Evolutionary conservation across 2,113 vertebrate species (phyloP).

Genomic region (Meriones unguiculatus): DNA sequence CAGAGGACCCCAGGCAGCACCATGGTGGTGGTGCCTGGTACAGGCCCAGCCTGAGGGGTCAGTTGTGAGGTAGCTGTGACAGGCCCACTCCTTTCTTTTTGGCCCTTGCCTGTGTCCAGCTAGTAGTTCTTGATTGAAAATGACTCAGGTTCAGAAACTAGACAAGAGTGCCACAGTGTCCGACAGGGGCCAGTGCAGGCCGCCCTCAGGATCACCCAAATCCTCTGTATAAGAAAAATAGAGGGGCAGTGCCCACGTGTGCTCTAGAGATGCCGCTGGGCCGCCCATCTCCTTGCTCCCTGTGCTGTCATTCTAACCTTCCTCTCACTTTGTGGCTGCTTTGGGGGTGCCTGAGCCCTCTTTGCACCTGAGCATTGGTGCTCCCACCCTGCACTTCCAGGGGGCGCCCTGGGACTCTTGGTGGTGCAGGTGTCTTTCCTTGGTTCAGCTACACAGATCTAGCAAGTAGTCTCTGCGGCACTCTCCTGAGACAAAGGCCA

Average conservation of each 20-base stretch:
- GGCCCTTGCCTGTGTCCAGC: background rate
- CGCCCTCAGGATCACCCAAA: background rate
- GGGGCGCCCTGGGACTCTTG: background rate
- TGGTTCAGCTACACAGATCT: background rate
- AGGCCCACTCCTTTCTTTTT: background rate
- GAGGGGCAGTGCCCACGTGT: background rate
- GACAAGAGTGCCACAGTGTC: background rate
- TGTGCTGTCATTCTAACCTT: rapidly evolving
- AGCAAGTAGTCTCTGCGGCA: no score
- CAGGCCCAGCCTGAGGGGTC: background rate
- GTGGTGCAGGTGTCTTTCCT: background rate
- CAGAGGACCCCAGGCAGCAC: background rate
- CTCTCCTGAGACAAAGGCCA: no score
- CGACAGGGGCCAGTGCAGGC: background rate
- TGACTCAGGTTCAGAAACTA: background rate
- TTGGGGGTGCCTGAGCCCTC: background rate
- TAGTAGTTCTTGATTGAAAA: background rate
- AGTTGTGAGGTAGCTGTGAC: background rate
- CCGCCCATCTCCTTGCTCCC: background rate
- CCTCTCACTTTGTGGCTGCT: background rate
- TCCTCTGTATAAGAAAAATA: background rate
- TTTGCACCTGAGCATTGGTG: background rate
- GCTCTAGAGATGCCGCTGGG: background rate
- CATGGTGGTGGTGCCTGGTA: no score
- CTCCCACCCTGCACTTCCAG: background rate